These are phyloP conservation scores for Chiloscyllium punctatum DNA, from an alignment of 2,797 vertebrate genomes.

Conservation along the genomic window DNA sequence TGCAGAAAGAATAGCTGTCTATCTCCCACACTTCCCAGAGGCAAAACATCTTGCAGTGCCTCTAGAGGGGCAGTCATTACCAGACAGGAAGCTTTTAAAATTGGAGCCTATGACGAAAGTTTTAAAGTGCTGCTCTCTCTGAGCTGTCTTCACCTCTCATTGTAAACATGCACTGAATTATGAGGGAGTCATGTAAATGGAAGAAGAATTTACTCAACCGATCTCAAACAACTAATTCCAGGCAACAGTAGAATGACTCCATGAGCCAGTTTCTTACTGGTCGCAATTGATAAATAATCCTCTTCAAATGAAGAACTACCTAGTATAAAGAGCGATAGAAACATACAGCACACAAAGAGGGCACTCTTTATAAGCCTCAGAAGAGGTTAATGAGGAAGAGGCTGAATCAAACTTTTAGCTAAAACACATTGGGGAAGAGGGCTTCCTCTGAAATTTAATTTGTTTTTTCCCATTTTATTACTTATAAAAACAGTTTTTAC, in stretches of 20 bases:
- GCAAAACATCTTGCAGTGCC: background rate
- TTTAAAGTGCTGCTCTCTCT: background rate
- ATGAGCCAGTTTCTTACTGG: no score
- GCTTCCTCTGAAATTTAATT: no score
- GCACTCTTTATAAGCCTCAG: no score
- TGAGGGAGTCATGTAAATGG: background rate
- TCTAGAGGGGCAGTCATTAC: slow-evolving; percentile 13
- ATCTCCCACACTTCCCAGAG: background rate
- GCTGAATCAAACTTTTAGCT: no score
- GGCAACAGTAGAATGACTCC: background rate
- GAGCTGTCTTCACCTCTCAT: background rate
- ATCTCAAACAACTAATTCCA: background rate
- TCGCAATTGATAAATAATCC: background rate
- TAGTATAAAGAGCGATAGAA: no score
- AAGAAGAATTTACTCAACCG: background rate
- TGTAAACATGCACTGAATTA: background rate
- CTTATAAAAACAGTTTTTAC: no score
- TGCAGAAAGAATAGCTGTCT: background rate
- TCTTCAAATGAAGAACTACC: background rate
- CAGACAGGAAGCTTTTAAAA: background rate
- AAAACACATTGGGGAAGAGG: no score
- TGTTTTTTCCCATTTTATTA: no score
- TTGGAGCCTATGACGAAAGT: no score
- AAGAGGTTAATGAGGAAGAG: no score
- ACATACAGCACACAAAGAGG: no score